Percentiles rank a stretch among this genome's conserved stretches.
Evolutionary conservation across 2,888 invertebrate genomes (phyloP).

Genomic region (Lithosia quadra): DNA sequence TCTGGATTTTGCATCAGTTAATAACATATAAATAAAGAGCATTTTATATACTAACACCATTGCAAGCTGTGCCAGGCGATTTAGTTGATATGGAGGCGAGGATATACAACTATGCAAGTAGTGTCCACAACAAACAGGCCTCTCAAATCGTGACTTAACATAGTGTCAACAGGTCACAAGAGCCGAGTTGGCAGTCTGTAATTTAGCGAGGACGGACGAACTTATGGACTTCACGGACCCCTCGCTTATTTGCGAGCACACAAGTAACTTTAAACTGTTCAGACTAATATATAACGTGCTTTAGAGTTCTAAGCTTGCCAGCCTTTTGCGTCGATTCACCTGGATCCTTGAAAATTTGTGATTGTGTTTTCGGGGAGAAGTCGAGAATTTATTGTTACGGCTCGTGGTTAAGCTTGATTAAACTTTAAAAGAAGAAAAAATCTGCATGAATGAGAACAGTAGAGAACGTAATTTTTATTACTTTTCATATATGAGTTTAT

Average conservation of each 20-base stretch:
- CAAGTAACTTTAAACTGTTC: constrained; percentile 79
- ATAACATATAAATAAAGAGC: background rate
- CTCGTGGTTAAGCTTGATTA: constrained; percentile 13
- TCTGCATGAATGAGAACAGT: background rate
- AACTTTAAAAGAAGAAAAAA: background rate
- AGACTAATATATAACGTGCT: constrained; percentile 76
- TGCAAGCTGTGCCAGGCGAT: background rate
- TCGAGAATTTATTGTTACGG: constrained; percentile 21
- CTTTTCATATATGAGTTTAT: background rate
- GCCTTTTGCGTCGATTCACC: constrained; percentile 64
- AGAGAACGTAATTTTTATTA: background rate
- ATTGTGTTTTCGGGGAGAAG: constrained; percentile 57
- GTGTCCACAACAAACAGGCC: constrained; percentile 70
- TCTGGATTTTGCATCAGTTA: background rate
- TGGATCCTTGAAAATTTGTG: constrained; percentile 58
- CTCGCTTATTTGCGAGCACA: constrained; percentile 78
- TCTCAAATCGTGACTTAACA: constrained; percentile 73
- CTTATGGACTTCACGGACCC: constrained; percentile 66
- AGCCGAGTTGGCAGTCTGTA: constrained; percentile 81
- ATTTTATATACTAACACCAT: background rate
- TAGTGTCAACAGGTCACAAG: constrained; percentile 84
- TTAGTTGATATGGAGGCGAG: constrained; percentile 50
- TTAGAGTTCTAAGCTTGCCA: constrained; percentile 68
- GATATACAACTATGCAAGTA: constrained; percentile 53
- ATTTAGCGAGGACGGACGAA: constrained; percentile 77